Evolutionary conservation across 2,888 invertebrate genomes (phyloP).

Genomic region (Ceraclea dissimilis): DNA sequence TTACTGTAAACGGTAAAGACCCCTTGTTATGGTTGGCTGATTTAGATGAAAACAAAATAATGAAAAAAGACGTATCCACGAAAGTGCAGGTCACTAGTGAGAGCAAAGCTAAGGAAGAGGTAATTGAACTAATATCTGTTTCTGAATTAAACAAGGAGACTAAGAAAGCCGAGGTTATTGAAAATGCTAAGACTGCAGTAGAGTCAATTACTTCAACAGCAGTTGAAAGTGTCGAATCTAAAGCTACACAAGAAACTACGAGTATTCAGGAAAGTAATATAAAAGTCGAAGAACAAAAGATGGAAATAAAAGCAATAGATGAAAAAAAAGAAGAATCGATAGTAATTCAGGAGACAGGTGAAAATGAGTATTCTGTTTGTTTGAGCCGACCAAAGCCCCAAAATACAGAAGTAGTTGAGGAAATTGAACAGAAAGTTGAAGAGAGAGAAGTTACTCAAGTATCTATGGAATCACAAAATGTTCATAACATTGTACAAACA

Average conservation of each 20-base stretch:
- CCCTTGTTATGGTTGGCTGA: slow-evolving; percentile 34
- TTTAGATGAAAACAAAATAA: slow-evolving; percentile 21
- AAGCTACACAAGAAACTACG: slow-evolving; percentile 11
- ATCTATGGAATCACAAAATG: not conserved
- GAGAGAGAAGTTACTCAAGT: not conserved
- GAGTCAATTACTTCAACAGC: not conserved
- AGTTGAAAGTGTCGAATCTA: slow-evolving; percentile 12
- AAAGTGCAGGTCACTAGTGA: slow-evolving; percentile 27
- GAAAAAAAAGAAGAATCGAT: not conserved
- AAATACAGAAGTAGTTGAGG: not conserved
- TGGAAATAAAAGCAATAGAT: not conserved
- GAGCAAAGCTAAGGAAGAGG: not conserved
- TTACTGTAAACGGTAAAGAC: slow-evolving; percentile 29
- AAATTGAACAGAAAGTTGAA: not conserved
- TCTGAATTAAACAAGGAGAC: not conserved
- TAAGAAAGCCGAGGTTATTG: not conserved
- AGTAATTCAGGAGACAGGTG: not conserved
- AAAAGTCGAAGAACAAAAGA: not conserved
- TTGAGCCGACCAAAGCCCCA: slow-evolving; percentile 1
- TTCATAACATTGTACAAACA: not conserved
- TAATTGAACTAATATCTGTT: too few relatives aligned
- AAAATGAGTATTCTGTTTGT: slow-evolving; percentile 3
- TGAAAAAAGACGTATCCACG: slow-evolving; percentile 16
- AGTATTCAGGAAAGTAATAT: not conserved
- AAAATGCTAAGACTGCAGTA: not conserved